Evolutionary conservation across 2,888 invertebrate genomes (phyloP), one percentile per base, ranked within the genome.

Genomic region (Eupithecia inturbata): DNA sequence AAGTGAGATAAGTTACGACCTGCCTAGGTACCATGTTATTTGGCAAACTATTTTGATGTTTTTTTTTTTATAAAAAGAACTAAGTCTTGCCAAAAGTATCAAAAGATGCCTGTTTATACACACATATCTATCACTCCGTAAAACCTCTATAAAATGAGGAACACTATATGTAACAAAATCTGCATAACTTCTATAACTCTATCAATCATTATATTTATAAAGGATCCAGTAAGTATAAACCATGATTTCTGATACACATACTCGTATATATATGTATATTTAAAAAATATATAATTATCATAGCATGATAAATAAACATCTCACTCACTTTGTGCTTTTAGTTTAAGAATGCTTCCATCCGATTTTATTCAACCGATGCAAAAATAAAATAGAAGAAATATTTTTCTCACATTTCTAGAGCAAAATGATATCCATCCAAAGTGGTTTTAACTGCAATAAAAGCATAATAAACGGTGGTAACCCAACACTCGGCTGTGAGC

Each of bases 381-480:
- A 53, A 53, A 53, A 53, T 53, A 53, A 53, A 53, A 53, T 53
- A 26, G 1, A 53, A 57, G 26, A 57, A 53, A 53, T 53, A 26
- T 57, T 57, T 57, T 57, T 26, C 57, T 57, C 57, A 57, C 57
- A 57, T 57, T 57, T 57, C 26, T 57, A 26, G 22, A 57, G 57
- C 57, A 26, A 57, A 57, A 26, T 57, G 22, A 57, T 57, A 57
- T 57, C 57, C 57, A 26, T 26, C 5, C 57, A 22, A 12, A 14
- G 57, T 26, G 57, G 66, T 22, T 66, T 64, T 36, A 31, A 28
- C 69, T 49, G 31, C 67, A 76, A 62, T 75, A 67, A 72, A 70
- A 63, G 60, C 39, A 22, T 68, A 72, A 71, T 79, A 75, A 75
- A 76, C 62, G 74, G 68, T 45, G 67, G 78, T 74, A 75, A 79